A percentile compares a stretch with the other conserved stretches of the same genome.
Conservation (phyloP, 2,113 vertebrate species). For the Ciconia maguari region DNA sequence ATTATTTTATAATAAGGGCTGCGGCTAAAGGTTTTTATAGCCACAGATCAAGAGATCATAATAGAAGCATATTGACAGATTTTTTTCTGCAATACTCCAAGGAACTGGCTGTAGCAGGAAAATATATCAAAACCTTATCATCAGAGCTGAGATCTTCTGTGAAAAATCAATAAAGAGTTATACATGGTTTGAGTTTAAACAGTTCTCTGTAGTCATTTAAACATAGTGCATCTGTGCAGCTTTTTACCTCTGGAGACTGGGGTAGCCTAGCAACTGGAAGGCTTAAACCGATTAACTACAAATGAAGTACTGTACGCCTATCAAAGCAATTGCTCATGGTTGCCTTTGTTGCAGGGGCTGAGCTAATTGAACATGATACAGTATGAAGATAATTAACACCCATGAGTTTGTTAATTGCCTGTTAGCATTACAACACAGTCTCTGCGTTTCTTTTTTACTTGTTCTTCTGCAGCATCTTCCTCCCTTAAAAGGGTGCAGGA, state of each 20-base stretch:
- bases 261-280: slow-evolving; percentile 89
- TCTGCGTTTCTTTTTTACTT: slow-evolving; percentile 75
- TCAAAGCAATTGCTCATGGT: slow-evolving; percentile 87
- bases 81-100: slow-evolving; percentile 90
- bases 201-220: slow-evolving; percentile 99
- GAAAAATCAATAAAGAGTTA: slow-evolving; percentile 99
- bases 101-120: slow-evolving; percentile 92
- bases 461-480: slow-evolving; percentile 70
- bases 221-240: slow-evolving; percentile 90
- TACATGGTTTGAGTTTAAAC: slow-evolving; percentile 99
- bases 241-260: slow-evolving; percentile 82
- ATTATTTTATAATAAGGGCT: slow-evolving; percentile 96
- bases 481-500: slow-evolving; percentile 65
- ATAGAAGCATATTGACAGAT: slow-evolving; percentile 99
- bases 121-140: slow-evolving; percentile 99
- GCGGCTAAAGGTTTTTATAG: slow-evolving; percentile 94
- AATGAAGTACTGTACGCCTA: slow-evolving; percentile 88
- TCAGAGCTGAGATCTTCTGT: slow-evolving; percentile 96
- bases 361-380: slow-evolving; percentile 90
- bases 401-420: slow-evolving; percentile 90
- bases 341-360: slow-evolving; percentile 87
- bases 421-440: slow-evolving; percentile 86
- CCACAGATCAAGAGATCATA: slow-evolving; percentile 99
- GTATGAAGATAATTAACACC: slow-evolving; percentile 88
- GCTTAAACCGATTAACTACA: slow-evolving; percentile 93